phyloP scores from a whole-genome alignment of 1,140 invertebrate genomes.

The Pristionchus pacificus region DNA sequence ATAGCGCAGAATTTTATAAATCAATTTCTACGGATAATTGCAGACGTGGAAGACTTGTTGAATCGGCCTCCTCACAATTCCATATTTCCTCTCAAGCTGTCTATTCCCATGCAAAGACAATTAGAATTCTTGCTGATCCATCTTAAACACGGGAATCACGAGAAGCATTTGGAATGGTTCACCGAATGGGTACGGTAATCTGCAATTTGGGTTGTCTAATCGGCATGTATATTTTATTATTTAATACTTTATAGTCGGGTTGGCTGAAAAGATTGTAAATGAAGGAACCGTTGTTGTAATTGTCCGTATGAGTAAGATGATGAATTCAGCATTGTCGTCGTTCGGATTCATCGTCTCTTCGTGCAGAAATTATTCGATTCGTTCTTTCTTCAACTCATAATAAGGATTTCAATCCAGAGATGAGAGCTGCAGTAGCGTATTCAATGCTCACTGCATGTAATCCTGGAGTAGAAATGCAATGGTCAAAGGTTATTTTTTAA shows the following conservation, averaged over 20 bases:
- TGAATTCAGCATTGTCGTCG: too few species aligned
- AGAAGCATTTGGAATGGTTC: neutral
- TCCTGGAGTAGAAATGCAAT: neutral
- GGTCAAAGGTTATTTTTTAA: neutral
- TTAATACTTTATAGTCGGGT: too few species aligned
- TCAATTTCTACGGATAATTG: neutral
- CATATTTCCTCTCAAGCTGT: neutral
- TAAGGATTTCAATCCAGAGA: neutral
- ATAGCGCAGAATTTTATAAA: neutral
- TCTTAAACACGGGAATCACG: neutral
- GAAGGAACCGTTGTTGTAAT: too few species aligned
- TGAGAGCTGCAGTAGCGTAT: neutral
- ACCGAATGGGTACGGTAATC: neutral
- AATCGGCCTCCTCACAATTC: neutral
- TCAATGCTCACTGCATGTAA: neutral
- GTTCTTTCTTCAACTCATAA: too few species aligned
- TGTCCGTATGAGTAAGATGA: too few species aligned
- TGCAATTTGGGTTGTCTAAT: too few species aligned
- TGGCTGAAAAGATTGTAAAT: too few species aligned
- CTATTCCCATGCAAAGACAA: conserved; percentile 5
- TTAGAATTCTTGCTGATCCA: neutral
- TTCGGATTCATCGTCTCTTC: too few species aligned
- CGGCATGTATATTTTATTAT: too few species aligned
- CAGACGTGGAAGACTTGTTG: conserved; percentile 1
- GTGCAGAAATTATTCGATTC: too few species aligned